These are phyloP conservation scores for Pygmarrhopalites habei DNA, from an alignment of 1,140 invertebrate species.

Conservation along the genomic window DNA sequence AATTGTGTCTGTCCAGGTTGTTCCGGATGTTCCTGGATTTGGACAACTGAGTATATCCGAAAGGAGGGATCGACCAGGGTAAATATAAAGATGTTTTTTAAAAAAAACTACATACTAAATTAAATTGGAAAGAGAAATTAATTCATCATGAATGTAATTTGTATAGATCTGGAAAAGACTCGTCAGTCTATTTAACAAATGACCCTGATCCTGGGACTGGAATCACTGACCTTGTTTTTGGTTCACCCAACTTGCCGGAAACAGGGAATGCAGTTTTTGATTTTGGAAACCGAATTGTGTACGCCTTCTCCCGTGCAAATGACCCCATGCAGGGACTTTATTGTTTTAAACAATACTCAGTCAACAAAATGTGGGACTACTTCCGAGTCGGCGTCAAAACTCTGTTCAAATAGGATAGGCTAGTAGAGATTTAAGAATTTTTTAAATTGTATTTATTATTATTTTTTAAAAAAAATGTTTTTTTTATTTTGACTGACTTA, in stretches of 20 bases:
- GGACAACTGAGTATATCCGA: constrained; percentile 32
- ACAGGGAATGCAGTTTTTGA: constrained; percentile 36
- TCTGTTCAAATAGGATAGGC: constrained; percentile 28
- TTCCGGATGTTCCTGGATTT: constrained; percentile 20
- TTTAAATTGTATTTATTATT: background rate
- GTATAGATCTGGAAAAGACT: background rate
- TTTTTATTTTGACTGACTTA: constrained; percentile 16
- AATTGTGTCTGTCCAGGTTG: too few species aligned
- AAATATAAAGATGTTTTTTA: background rate
- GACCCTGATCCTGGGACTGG: constrained; percentile 37
- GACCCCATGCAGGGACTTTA: constrained; percentile 37
- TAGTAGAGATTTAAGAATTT: background rate
- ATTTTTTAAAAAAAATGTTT: background rate
- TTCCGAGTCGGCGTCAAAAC: constrained; percentile 34
- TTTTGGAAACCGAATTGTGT: constrained; percentile 37
- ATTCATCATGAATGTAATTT: too few species aligned
- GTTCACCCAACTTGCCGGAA: constrained; percentile 32
- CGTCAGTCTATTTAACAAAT: constrained; percentile 17
- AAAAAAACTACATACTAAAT: too few species aligned
- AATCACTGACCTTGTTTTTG: constrained; percentile 31
- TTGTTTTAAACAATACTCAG: constrained; percentile 39
- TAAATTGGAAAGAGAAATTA: too few species aligned
- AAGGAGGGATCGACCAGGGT: constrained; percentile 11
- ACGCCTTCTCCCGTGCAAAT: constrained; percentile 36
- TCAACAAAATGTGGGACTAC: constrained; percentile 39